Percentiles rank a stretch among this genome's conserved stretches.
phyloP scores from a whole-genome alignment of 2,888 invertebrate genomes.

The Lordiphosa andalusiaca region DNA sequence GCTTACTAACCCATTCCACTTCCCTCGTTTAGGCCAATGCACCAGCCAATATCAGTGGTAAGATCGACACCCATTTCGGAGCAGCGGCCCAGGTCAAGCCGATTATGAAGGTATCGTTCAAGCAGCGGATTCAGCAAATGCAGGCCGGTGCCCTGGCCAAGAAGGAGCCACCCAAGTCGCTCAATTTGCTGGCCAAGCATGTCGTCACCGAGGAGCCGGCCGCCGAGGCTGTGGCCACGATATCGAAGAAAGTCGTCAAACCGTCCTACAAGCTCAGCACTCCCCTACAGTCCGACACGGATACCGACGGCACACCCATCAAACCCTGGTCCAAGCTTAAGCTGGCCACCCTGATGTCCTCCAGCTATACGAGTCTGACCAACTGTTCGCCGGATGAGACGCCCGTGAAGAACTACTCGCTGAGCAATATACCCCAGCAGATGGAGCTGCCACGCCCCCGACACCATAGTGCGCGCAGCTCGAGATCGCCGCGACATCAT shows the following conservation, averaged over 20 bases:
- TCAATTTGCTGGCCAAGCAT: conserved; percentile 60
- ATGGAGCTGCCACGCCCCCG: conserved; percentile 42
- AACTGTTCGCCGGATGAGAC: conserved; percentile 76
- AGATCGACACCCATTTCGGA: conserved; percentile 58
- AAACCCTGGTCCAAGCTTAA: conserved; percentile 90
- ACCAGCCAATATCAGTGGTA: conserved; percentile 58
- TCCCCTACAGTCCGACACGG: conserved; percentile 75
- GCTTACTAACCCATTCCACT: neutral
- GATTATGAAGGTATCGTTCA: conserved; percentile 84
- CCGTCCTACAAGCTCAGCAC: conserved; percentile 56
- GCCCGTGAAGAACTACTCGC: conserved; percentile 69
- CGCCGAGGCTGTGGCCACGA: conserved; percentile 58
- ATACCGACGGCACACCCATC: conserved; percentile 78
- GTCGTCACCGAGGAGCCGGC: conserved; percentile 16
- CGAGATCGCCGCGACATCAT: conserved; percentile 54
- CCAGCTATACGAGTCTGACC: conserved; percentile 78
- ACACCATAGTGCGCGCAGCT: conserved; percentile 59
- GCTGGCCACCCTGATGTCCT: conserved; percentile 83
- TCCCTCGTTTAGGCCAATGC: conserved; percentile 43
- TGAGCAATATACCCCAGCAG: conserved; percentile 70
- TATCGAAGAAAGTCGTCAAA: conserved; percentile 67
- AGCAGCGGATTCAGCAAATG: conserved; percentile 83
- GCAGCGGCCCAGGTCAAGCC: conserved; percentile 66
- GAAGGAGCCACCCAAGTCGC: conserved; percentile 70
- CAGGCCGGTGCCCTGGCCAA: conserved; percentile 81